These are phyloP conservation scores for Larimichthys polyactis DNA, from an alignment of 2,113 vertebrate species.

Conservation along the genomic window DNA sequence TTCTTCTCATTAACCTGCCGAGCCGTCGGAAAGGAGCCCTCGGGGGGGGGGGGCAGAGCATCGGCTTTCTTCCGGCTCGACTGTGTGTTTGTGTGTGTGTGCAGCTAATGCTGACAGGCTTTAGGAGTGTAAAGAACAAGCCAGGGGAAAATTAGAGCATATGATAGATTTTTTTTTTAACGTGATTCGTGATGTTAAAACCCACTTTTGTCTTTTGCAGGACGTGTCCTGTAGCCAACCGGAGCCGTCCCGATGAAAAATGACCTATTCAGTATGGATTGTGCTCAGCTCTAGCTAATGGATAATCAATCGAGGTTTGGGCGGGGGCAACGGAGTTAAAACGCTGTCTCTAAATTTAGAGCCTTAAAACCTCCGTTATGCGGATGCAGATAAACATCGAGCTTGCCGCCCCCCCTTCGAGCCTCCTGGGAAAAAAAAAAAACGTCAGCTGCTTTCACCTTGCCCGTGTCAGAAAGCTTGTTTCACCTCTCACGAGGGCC, in stretches of 20 bases:
- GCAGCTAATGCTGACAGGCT: slow-evolving; percentile 46
- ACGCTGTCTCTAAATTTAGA: slow-evolving; percentile 50
- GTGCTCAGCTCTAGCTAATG: slow-evolving; percentile 46
- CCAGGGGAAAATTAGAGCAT: neutral
- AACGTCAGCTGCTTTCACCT: slow-evolving; percentile 26
- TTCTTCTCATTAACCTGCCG: slow-evolving; percentile 72
- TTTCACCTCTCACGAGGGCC: neutral
- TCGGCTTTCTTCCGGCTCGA: slow-evolving; percentile 16
- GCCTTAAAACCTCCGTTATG: neutral
- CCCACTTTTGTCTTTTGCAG: neutral
- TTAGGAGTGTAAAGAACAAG: slow-evolving; percentile 15
- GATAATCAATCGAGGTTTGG: slow-evolving; percentile 52
- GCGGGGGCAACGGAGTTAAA: slow-evolving; percentile 26
- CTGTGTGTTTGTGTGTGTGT: slow-evolving; percentile 11
- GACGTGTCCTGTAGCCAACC: neutral
- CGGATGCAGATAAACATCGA: slow-evolving; percentile 25
- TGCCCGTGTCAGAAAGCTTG: neutral
- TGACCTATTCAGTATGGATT: slow-evolving; percentile 33
- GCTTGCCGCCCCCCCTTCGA: neutral
- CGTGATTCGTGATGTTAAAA: neutral
- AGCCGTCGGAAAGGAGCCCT: slow-evolving; percentile 40
- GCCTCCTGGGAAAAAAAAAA: neutral
- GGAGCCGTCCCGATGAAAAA: slow-evolving; percentile 21
- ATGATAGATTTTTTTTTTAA: slow-evolving; percentile 4
- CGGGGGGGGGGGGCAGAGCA: slow-evolving; percentile 6